Conservation (phyloP, 2,113 vertebrate species). For the Ranitomeya imitator region DNA sequence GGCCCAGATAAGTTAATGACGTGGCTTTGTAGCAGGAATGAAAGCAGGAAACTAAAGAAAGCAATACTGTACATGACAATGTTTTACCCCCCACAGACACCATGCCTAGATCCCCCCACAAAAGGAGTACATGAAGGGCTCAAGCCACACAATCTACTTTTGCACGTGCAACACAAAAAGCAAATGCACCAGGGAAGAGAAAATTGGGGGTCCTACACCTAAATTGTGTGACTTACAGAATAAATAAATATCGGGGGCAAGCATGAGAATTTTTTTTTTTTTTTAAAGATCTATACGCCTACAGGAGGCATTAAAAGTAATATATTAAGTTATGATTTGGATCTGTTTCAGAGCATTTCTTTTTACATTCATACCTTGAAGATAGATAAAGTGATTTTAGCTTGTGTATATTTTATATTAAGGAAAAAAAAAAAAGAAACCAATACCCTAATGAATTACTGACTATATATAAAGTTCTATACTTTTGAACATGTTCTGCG, state of each 20-base stretch:
- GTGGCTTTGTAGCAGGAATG: slow-evolving; percentile 81
- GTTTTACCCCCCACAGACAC: slow-evolving; percentile 74
- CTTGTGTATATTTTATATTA: slow-evolving; percentile 86
- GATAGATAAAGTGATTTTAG: slow-evolving; percentile 78
- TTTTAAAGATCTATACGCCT: slow-evolving; percentile 78
- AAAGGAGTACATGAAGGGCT: slow-evolving; percentile 82
- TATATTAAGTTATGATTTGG: slow-evolving; percentile 89
- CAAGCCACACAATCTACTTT: slow-evolving; percentile 75
- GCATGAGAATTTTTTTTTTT: slow-evolving; percentile 72
- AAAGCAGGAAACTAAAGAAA: slow-evolving; percentile 79
- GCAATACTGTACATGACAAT: slow-evolving; percentile 83
- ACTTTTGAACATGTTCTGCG: slow-evolving; percentile 91
- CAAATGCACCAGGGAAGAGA: slow-evolving; percentile 72
- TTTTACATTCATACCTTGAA: slow-evolving; percentile 79
- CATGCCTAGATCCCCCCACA: slow-evolving; percentile 78
- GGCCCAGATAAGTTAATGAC: slow-evolving; percentile 69
- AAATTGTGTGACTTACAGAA: slow-evolving; percentile 52
- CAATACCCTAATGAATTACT: slow-evolving; percentile 89
- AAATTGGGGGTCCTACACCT: slow-evolving; percentile 70
- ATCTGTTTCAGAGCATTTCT: slow-evolving; percentile 78
- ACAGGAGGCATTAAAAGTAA: slow-evolving; percentile 77
- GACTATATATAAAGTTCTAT: slow-evolving; percentile 87
- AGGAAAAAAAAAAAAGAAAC: slow-evolving; percentile 63
- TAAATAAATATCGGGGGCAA: slow-evolving; percentile 56
- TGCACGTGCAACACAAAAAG: slow-evolving; percentile 75